Evolutionary conservation across 1,140 invertebrate genomes (phyloP).

Genomic region (Sesamia nonagrioides): DNA sequence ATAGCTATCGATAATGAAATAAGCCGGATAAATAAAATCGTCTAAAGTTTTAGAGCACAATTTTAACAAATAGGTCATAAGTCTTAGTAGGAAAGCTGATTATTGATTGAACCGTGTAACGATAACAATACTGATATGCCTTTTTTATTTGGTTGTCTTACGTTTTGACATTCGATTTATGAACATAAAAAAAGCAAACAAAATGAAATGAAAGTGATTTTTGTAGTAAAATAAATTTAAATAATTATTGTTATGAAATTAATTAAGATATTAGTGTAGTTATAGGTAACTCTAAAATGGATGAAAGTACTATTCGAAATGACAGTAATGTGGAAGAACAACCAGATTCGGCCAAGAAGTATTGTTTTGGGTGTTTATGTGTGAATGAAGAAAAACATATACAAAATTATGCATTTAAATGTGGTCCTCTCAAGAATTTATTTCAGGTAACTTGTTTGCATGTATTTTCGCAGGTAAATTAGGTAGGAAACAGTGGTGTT

Average conservation of each 20-base stretch:
- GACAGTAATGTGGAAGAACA: not conserved
- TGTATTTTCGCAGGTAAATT: not conserved
- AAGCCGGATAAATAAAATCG: slow-evolving; percentile 1
- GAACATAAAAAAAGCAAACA: not conserved
- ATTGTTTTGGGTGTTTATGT: slow-evolving; percentile 64
- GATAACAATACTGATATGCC: not conserved
- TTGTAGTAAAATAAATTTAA: not conserved
- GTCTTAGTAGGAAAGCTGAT: not conserved
- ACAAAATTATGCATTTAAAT: slow-evolving; percentile 55
- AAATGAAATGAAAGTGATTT: not conserved
- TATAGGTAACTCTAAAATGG: not conserved
- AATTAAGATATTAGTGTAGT: not conserved
- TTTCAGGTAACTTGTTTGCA: slow-evolving; percentile 56
- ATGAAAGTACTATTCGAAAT: not conserved
- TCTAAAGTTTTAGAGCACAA: not conserved
- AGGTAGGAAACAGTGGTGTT: not conserved
- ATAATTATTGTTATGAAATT: not conserved
- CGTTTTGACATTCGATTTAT: not conserved
- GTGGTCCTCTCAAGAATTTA: slow-evolving; percentile 56
- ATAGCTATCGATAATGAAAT: not conserved
- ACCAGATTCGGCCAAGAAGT: not conserved
- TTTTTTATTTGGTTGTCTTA: not conserved
- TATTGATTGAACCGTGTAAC: not conserved
- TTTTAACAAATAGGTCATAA: not conserved
- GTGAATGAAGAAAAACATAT: slow-evolving; percentile 53